Evolutionary conservation across 2,113 vertebrate genomes (phyloP), one percentile per base, ranked within the genome.

Genomic region (Prionailurus bengalensis): DNA sequence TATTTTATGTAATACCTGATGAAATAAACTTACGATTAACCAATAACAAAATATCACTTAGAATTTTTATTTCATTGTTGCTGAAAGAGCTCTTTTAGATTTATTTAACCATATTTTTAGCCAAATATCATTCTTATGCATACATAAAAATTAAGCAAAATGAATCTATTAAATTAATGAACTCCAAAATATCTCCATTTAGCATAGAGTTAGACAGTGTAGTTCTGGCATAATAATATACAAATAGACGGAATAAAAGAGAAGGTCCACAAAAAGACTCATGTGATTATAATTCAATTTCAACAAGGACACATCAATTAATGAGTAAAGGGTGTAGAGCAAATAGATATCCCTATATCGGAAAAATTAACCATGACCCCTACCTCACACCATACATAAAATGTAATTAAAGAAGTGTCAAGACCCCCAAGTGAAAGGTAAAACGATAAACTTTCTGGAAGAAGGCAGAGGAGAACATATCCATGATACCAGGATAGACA

Each of bases 341-440:
- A 95, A 89, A 95, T 2, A 85, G 31, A 71, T 55, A 65, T 19
- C 51, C 2, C 45, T 76, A 31, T 25, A 10, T 89, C 5, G n/a
- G 29, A 63, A 92, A 95, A 91, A 85, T 15, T 10, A 91, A 31
- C 63, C 17, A 88, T 55, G 27, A 70, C 10, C 25, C 53, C 51
- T 61, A 74, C 31, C 7, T 88, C 19, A 80, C 17, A 61, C 9
- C 23, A 87, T 39, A 89, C 1, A 63, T 0, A 81, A 80, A 85
- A 95, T 36, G 51, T 97, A 89, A 97, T n/a, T 87, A 81, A 92
- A 80, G 12, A 51, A 63, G 42, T 17, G 79, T 74, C 65, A 84
- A 85, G n/a, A 70, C 21, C 42, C 51, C 58, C 78, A 97, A 85
- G 66, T 17, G 33, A 81, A 91, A 85, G n/a, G 65, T 31, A 79